phyloP scores from a whole-genome alignment of 2,113 vertebrate genomes.

The Jacana jacana region DNA sequence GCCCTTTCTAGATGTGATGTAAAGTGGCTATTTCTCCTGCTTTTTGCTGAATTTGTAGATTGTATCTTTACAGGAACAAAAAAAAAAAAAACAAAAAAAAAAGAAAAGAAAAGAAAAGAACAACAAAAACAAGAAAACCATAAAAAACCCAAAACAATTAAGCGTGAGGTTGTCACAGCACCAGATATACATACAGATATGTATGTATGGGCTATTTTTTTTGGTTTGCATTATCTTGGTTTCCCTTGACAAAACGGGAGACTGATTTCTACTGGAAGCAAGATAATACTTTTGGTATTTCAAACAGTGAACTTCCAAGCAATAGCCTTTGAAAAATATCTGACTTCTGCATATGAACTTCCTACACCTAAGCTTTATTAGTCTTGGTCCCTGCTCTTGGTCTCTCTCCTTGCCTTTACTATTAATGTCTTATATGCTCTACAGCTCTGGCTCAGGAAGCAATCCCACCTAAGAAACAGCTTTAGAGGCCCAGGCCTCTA shows the following conservation, averaged over 20 bases:
- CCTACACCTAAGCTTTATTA: neutral
- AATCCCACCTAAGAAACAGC: neutral
- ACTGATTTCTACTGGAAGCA: neutral
- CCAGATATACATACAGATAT: neutral
- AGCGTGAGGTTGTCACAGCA: neutral
- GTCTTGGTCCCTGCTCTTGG: neutral
- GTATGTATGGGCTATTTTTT: neutral
- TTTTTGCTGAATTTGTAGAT: neutral
- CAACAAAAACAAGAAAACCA: too few relatives aligned
- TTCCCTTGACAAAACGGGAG: neutral
- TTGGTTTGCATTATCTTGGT: neutral
- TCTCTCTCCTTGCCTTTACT: neutral
- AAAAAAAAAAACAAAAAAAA: neutral
- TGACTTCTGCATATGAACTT: neutral
- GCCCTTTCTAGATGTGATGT: neutral
- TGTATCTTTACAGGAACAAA: neutral
- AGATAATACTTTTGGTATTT: neutral
- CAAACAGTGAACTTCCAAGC: neutral
- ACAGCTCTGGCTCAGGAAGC: neutral
- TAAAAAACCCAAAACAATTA: too few relatives aligned
- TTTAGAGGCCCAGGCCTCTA: neutral
- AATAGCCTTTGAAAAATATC: neutral
- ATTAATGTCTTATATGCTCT: neutral
- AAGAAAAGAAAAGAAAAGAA: too few relatives aligned
- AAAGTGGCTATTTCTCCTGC: neutral